Base-by-base conservation (phyloP, 64 coral and sea anemone species). In the Stylophora pistillata region DNA sequence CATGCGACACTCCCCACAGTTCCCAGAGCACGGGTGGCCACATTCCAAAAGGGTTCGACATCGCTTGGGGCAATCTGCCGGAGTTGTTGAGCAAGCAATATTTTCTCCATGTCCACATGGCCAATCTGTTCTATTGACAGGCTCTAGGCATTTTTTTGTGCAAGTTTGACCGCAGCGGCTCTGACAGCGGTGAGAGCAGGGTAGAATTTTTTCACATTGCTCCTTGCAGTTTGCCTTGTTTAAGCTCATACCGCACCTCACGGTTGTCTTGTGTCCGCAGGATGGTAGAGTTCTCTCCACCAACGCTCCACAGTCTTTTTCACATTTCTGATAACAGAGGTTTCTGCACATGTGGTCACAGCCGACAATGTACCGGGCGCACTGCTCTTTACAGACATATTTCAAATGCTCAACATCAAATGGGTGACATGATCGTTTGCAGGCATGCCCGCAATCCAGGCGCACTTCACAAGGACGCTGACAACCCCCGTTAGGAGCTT, bases 401-500 rank as follows among this genome's bases (percentile, higher is more conserved):
- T 64, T 4, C 23, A 30, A 34, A 25, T 95, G 94, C 0, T 83
- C 37, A 30, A 21, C 56, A 69, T 91, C 89, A 57, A 71, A 69
- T 2, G 89, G 60, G 69, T 95, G 94, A 69, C 94, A 95, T 16
- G 26, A 55, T 31, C 79, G 60, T 47, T 61, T 65, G 53, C 94
- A 95, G 1, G 62, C 27, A 81, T 95, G 94, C 54, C 95, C 95
- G 60, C 95, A 98, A 18, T 71, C 27, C 78, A 90, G 72, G 60
- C 92, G 92, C 53, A 57, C 55, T 53, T 78, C 15, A 77, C 95
- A 98, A 23, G 3, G 64, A 10, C 85, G 34, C 29, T 30, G 55
- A 53, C 96, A 95, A 61, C 96, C 96, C 59, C 96, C 96, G 30
- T 76, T 65, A 14, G 81, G 89, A 26, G 72, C 87, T 78, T 85